Base-by-base conservation (phyloP, 2,113 vertebrate species). In the Ceyx margarethae region DNA sequence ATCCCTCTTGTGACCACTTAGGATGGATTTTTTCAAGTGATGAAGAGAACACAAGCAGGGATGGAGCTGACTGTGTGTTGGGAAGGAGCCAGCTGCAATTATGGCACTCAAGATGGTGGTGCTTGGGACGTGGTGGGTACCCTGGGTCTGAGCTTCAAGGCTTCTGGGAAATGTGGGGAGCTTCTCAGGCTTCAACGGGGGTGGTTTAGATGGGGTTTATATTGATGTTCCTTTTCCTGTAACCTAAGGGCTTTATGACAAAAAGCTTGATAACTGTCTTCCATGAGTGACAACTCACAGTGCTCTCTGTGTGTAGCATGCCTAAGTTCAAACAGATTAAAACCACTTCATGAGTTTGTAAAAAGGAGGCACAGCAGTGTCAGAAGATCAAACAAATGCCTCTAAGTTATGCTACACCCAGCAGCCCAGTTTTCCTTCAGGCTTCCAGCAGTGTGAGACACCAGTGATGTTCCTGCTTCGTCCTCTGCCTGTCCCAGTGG, bases 401-500 rank as follows among this genome's bases (percentile, higher is more conserved):
- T 77, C 9, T 37, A 61, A 48, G 10, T 78, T 69, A 73, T 0
- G 2, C 5, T 62, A 18, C 14, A 45, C 12, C 31, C 29, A 48
- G 37, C 45, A 65, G n/a, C 22, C 20, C 12, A 14, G 37, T 51
- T 73, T 60, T 62, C 31, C n/a, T 60, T 64, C n/a, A 69, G 54
- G 33, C 25, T 22, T 65, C 45, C 19, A 66, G 13, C 37, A 65
- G 58, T 0, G 3, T 20, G 21, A 43, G 40, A 72, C 51, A 46
- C 9, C 1, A 7, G 20, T 19, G 26, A 23, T n/a, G 18, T 10
- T 84, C 18, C 31, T 42, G n/a, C 37, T 89, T 89, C 0, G 0
- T n/a, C 8, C 21, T 3, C 11, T 1, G 2, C 22, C 0, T 5
- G 10, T 60, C 31, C n/a, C 26, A 35, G 48, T 1, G 2, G 11